These are phyloP conservation scores for Doryteuthis pealeii DNA, from an alignment of 1,140 invertebrate genomes.

Conservation along the genomic window DNA sequence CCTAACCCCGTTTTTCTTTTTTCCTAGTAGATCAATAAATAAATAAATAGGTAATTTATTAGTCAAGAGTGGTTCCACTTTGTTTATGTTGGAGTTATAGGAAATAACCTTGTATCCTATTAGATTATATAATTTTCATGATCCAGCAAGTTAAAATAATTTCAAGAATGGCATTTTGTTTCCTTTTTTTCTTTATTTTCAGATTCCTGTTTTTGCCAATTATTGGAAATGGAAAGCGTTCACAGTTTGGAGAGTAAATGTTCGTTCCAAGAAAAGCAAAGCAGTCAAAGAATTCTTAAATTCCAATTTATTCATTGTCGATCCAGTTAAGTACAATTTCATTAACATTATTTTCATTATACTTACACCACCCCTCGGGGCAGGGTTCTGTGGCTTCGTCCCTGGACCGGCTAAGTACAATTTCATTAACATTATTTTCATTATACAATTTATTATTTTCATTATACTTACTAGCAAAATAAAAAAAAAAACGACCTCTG, in stretches of 20 bases:
- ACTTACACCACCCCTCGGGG: background rate
- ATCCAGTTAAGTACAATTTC: constrained; percentile 65
- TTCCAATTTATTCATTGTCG: constrained; percentile 73
- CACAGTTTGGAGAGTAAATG: constrained; percentile 77
- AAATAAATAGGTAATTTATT: too few relatives aligned
- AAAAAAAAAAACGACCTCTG: too few relatives aligned
- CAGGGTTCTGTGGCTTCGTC: background rate
- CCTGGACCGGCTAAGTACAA: background rate
- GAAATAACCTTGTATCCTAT: too few relatives aligned
- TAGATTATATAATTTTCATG: too few relatives aligned
- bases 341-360: background rate
- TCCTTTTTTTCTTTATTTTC: too few relatives aligned
- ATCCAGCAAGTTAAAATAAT: too few relatives aligned
- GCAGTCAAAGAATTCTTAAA: constrained; percentile 66
- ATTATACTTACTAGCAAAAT: too few relatives aligned
- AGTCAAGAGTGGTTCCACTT: too few relatives aligned
- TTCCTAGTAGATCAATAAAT: too few relatives aligned
- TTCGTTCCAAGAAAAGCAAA: constrained; percentile 70
- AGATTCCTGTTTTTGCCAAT: constrained; percentile 73
- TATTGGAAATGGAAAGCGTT: constrained; percentile 82
- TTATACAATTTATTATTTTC: background rate
- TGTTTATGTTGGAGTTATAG: too few relatives aligned
- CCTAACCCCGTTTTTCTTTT: too few relatives aligned
- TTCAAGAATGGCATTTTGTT: too few relatives aligned
- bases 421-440: background rate